Evolutionary conservation across 2,797 vertebrate species (phyloP).

Genomic region (Podargus strigoides): DNA sequence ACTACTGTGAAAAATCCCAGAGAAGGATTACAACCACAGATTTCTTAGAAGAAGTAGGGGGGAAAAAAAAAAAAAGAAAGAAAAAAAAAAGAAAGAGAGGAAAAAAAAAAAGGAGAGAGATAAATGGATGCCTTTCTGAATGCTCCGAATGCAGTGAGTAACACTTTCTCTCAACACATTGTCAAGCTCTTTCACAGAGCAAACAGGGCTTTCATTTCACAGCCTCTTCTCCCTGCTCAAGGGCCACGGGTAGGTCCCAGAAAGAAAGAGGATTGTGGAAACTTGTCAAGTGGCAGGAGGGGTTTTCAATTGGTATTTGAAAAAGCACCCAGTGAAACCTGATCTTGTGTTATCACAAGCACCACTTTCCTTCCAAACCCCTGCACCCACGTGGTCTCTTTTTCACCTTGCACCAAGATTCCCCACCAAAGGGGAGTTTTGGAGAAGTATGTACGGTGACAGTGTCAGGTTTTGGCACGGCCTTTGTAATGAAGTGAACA

Average conservation of each 20-base stretch:
- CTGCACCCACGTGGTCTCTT: rapidly evolving
- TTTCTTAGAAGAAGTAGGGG: conserved; percentile 72
- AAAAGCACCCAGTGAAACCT: conserved; percentile 39
- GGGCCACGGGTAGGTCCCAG: conserved; percentile 4
- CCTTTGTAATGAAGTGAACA: conserved; percentile 63
- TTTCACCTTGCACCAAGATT: background rate
- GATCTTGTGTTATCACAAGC: conserved; percentile 53
- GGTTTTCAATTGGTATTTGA: conserved; percentile 38
- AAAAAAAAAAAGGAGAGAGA: conserved; percentile 2
- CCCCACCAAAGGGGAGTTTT: conserved; percentile 54
- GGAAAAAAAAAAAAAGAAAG: background rate
- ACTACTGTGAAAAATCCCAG: conserved; percentile 81
- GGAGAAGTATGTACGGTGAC: conserved; percentile 64
- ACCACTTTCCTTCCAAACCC: conserved; percentile 39
- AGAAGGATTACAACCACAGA: conserved; percentile 79
- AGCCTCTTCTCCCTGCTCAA: conserved; percentile 25
- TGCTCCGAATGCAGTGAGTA: conserved; percentile 72
- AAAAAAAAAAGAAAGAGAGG: no score
- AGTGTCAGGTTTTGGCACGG: conserved; percentile 71
- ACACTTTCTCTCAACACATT: conserved; percentile 82
- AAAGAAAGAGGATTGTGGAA: conserved; percentile 61
- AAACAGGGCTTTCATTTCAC: conserved; percentile 78
- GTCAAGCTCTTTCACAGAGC: conserved; percentile 79
- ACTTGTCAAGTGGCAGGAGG: conserved; percentile 47
- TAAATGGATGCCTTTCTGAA: conserved; percentile 75